These are phyloP conservation scores for Aplodontia rufa DNA, from an alignment of 2,113 vertebrate species.

Conservation along the genomic window DNA sequence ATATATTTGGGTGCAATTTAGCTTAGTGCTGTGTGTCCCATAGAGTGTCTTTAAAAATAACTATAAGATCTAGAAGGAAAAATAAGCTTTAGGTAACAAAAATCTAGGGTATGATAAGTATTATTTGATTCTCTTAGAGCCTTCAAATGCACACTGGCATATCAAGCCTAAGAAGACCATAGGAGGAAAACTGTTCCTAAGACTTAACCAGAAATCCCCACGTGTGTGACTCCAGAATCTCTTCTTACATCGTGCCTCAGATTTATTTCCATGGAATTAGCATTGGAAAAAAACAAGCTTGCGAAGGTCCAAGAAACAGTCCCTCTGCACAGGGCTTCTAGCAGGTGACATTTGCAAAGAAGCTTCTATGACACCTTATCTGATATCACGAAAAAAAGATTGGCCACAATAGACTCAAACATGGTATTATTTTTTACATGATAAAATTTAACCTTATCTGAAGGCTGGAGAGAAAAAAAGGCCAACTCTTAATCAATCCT, in stretches of 20 bases:
- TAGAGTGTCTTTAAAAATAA: not conserved
- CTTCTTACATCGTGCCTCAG: not conserved
- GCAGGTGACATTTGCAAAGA: not conserved
- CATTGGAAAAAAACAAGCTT: not conserved
- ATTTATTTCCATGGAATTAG: conserved; percentile 28
- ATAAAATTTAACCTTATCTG: conserved; percentile 54
- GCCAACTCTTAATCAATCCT: conserved; percentile 63
- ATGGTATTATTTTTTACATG: conserved; percentile 35
- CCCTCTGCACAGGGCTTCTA: not conserved
- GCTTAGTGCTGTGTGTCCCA: not conserved
- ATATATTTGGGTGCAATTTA: conserved; percentile 12
- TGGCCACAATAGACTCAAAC: conserved; percentile 58
- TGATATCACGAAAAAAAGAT: conserved; percentile 51
- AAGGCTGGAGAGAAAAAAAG: conserved; percentile 53
- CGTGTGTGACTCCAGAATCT: not conserved
- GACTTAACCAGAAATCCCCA: not conserved
- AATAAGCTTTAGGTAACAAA: not conserved
- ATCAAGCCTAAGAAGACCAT: not conserved
- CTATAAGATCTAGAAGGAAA: not conserved
- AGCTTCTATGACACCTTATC: not conserved
- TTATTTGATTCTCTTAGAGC: not conserved
- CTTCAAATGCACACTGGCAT: not conserved
- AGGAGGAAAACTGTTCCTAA: not conserved
- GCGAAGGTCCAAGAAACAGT: not conserved
- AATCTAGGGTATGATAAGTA: not conserved